phyloP scores from a whole-genome alignment of 2,888 invertebrate species.

The Brachyopa scutellaris region DNA sequence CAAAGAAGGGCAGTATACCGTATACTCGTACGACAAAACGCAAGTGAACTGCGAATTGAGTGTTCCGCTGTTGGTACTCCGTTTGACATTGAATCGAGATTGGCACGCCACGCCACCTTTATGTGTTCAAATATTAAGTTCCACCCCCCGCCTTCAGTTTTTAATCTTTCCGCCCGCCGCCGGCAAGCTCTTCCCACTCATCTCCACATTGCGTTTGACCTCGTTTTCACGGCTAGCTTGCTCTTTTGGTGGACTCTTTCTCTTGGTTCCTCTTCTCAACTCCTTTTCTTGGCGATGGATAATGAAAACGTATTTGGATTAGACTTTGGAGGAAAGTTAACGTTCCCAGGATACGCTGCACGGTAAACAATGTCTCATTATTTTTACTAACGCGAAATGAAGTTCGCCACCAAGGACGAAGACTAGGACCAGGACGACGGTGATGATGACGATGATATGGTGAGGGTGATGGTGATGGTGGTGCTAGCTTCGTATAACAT shows the following conservation, averaged over 20 bases:
- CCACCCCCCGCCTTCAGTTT: too few species aligned
- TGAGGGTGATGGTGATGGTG: too few species aligned
- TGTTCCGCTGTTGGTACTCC: too few species aligned
- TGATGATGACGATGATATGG: neutral
- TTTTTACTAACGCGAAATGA: neutral
- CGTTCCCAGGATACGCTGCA: slow-evolving; percentile 1
- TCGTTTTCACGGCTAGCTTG: neutral
- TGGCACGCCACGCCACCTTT: slow-evolving; percentile 11
- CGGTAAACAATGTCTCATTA: slow-evolving; percentile 27
- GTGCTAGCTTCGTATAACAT: too few species aligned
- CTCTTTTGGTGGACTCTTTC: too few species aligned
- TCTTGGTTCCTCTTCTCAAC: too few species aligned
- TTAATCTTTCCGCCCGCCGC: too few species aligned
- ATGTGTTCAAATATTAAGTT: slow-evolving; percentile 20
- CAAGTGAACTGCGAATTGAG: slow-evolving; percentile 21
- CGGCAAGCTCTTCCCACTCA: too few species aligned
- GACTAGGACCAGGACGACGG: neutral
- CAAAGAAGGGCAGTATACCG: too few species aligned
- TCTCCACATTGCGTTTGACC: too few species aligned
- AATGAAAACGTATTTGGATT: slow-evolving; percentile 46
- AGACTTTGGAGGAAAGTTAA: slow-evolving; percentile 30
- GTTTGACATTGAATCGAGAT: slow-evolving; percentile 32
- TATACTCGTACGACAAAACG: too few species aligned
- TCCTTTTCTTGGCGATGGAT: too few species aligned
- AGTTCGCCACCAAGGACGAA: neutral